Evolutionary conservation across 2,888 invertebrate species (phyloP).

Genomic region (Eupeodes luniger): DNA sequence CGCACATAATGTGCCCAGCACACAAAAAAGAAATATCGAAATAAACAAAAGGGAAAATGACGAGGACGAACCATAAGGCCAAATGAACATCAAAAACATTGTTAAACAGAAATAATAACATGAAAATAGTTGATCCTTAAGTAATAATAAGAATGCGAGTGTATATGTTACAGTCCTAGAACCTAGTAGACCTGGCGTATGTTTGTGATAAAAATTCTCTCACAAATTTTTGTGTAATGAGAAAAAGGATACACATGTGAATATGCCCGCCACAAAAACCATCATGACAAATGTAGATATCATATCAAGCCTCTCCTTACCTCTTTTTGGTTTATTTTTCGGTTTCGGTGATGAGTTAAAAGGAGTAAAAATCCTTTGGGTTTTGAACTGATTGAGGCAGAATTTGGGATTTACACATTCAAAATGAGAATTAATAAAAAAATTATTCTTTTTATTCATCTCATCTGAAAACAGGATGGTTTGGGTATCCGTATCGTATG

Average conservation of each 20-base stretch:
- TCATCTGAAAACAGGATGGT: neutral
- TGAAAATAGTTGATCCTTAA: slow-evolving; percentile 57
- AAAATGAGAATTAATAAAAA: neutral
- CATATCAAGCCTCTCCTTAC: neutral
- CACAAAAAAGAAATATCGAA: slow-evolving; percentile 12
- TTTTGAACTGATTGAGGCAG: neutral
- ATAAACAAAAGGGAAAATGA: slow-evolving; percentile 20
- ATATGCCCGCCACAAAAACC: slow-evolving; percentile 47
- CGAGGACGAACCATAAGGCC: neutral
- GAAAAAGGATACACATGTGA: slow-evolving; percentile 43
- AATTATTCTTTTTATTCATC: neutral
- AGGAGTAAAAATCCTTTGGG: neutral
- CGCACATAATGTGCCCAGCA: neutral
- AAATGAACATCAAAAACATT: slow-evolving; percentile 38
- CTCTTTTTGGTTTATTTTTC: too few species aligned
- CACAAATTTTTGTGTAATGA: slow-evolving; percentile 51
- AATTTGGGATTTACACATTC: slow-evolving; percentile 8
- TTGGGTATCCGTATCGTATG: neutral
- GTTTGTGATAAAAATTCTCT: slow-evolving; percentile 46
- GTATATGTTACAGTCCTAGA: neutral
- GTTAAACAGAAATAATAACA: slow-evolving; percentile 62
- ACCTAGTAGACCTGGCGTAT: neutral
- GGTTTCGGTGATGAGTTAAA: neutral
- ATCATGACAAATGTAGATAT: slow-evolving; percentile 68
- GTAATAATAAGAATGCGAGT: slow-evolving; percentile 22